Conservation (phyloP, 2,888 invertebrate genomes). For the Odontocolon sp. region DNA sequence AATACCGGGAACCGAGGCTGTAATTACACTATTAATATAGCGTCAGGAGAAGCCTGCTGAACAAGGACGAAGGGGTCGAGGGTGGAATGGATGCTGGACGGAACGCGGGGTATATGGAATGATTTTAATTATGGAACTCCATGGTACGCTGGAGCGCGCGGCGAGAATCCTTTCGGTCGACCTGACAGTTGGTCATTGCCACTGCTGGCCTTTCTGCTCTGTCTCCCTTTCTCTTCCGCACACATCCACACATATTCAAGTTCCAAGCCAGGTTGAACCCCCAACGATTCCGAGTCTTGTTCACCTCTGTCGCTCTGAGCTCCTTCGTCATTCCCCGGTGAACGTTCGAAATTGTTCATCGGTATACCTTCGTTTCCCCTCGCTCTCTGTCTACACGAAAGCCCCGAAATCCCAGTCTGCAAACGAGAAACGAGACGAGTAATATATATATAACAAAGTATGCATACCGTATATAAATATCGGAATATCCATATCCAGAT, state of each 20-base stretch:
- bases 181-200: slow-evolving; percentile 56
- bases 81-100: background rate
- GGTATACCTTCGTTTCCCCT: slow-evolving; percentile 52
- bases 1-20: slow-evolving; percentile 46
- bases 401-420: slow-evolving; percentile 38
- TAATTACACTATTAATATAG: slow-evolving; percentile 58
- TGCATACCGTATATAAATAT: slow-evolving; percentile 35
- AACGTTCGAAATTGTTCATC: slow-evolving; percentile 50
- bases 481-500: slow-evolving; percentile 34
- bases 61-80: background rate
- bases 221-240: slow-evolving; percentile 46
- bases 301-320: slow-evolving; percentile 50
- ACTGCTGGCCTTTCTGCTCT: slow-evolving; percentile 43
- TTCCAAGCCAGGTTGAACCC: slow-evolving; percentile 48
- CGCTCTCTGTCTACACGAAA: slow-evolving; percentile 6
- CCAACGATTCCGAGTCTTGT: slow-evolving; percentile 55
- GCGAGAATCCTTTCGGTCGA: slow-evolving; percentile 64
- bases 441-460: slow-evolving; percentile 13
- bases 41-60: slow-evolving; percentile 25
- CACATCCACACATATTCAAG: slow-evolving; percentile 48
- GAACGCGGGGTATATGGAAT: slow-evolving; percentile 36
- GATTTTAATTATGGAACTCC: slow-evolving; percentile 75
- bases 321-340: slow-evolving; percentile 46
- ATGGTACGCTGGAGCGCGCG: slow-evolving; percentile 59
- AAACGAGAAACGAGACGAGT: background rate